Base-by-base conservation (phyloP, 2,113 vertebrate genomes). In the Phocoena sinus region DNA sequence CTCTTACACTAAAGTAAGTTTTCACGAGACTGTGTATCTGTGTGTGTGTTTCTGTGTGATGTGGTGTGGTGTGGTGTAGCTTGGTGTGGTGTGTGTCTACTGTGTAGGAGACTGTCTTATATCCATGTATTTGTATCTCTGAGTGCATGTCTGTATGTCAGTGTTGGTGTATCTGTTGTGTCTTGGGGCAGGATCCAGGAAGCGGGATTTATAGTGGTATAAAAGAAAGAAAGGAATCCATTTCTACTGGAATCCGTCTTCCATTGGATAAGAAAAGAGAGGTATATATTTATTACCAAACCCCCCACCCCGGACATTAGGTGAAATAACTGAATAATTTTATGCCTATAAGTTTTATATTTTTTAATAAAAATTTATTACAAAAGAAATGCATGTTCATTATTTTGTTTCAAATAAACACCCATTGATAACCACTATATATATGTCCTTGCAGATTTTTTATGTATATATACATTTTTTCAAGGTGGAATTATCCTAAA, bases 381-480 rank as follows among this genome's bases (percentile, higher is more conserved):
- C 5, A 50, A 67, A 67, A 83, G 31, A 76, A 93, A 83, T 65
- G 8, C 36, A 58, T 68, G 31, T 68, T 83, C 26, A 83, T 83
- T 96, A 83, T 84, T 89, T 74, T 76, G 41, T 76, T 93, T 96
- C 70, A 93, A 76, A 83, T 77, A 93, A 47, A 33, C 56, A 87
- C 4, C 9, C 50, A n/a, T 31, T 93, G 53, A 86, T 65, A 82
- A 90, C 36, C 53, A 83, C 15, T 92, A 74, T 20, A 71, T 44
- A 90, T 58, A 74, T 80, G 33, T 58, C 1, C 41, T 70, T 53
- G 23, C 14, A 80, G 63, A 67, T 80, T 71, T 25, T 74, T 76
- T 53, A 71, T 80, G 23, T 17, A 23, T 25, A 14, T 38, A 11
- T 82, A 50, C 36, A 58, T 50, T 91, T 73, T 73, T 94, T 10